Base-by-base conservation (phyloP, 2,797 vertebrate genomes). In the Lutjanus campechanus region DNA sequence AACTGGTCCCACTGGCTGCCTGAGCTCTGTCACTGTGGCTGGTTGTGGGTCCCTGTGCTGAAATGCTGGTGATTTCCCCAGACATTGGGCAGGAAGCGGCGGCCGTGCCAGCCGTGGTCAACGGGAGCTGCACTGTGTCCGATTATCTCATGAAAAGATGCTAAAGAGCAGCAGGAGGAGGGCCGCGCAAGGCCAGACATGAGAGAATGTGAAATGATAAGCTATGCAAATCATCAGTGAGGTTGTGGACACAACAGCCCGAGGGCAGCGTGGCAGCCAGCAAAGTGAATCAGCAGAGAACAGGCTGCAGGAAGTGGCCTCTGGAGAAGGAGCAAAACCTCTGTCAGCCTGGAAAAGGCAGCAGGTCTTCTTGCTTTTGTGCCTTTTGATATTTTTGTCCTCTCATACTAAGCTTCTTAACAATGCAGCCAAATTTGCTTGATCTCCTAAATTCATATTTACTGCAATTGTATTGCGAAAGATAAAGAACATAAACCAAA, bases 391-490 rank as follows among this genome's bases (percentile, higher is more conserved):
- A 75, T 53, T 73, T 79, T 76, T 81, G 59, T 67, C 77, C 59
- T 36, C 40, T 75, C 85, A 71, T 66, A n/a, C 81, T 95, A 95
- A 95, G 94, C 93, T 89, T 86, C 94, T 95, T 95, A 93, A 91
- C 89, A 94, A 93, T 87, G 79, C 76, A 86, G 87, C 82, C 87
- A 90, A 92, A 93, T 92, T 88, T 88, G 92, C 91, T 94, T 95
- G 92, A 95, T 95, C 93, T 94, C 86, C 78, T 92, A 82, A 92
- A 95, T 93, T 95, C 87, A 88, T 92, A 95, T 95, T 95, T 95
- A 93, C 91, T 86, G 89, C 88, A 79, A 94, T 93, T 94, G 92
- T 93, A 93, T 65, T 54, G 73, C 84, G 51, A 73, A 80, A 91
- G 92, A 95, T 95, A 95, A 92, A 95, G 91, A 89, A 92, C 83